Percentiles rank a stretch among this genome's conserved stretches.
Evolutionary conservation across 2,888 invertebrate genomes (phyloP).

Genomic region (Dicyrtoma fusca): DNA sequence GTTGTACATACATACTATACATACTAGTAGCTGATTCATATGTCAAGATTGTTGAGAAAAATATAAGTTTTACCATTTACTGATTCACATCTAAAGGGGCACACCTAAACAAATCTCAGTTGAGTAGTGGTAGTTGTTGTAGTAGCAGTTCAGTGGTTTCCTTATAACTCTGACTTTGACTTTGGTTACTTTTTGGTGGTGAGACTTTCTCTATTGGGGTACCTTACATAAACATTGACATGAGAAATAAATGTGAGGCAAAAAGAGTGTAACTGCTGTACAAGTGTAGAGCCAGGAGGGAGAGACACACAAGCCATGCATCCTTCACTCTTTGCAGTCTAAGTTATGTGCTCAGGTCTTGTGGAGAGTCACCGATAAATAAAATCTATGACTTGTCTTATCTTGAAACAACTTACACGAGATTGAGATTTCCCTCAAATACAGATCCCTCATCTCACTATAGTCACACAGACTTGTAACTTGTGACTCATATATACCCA

Average conservation of each 20-base stretch:
- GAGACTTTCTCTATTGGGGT: too few species aligned
- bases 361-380: constrained; percentile 26
- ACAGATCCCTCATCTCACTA: not conserved
- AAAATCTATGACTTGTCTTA: constrained; percentile 33
- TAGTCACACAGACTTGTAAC: not conserved
- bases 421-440: constrained; percentile 6
- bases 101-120: constrained; percentile 31
- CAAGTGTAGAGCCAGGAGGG: too few species aligned
- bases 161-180: too few species aligned
- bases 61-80: constrained; percentile 17
- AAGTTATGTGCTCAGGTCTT: constrained; percentile 1
- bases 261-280: too few species aligned
- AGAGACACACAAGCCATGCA: too few species aligned
- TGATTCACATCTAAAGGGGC: constrained; percentile 28
- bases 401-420: constrained; percentile 26
- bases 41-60: constrained; percentile 21
- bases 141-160: too few species aligned
- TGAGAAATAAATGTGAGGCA: too few species aligned
- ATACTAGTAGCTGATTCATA: constrained; percentile 6
- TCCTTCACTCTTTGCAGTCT: too few species aligned
- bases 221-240: too few species aligned
- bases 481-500: constrained; percentile 1
- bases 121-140: not conserved
- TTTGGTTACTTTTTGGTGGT: too few species aligned
- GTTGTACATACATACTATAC: not conserved